Base-by-base conservation (phyloP, 2,113 vertebrate genomes). In the Hippopotamus amphibius region DNA sequence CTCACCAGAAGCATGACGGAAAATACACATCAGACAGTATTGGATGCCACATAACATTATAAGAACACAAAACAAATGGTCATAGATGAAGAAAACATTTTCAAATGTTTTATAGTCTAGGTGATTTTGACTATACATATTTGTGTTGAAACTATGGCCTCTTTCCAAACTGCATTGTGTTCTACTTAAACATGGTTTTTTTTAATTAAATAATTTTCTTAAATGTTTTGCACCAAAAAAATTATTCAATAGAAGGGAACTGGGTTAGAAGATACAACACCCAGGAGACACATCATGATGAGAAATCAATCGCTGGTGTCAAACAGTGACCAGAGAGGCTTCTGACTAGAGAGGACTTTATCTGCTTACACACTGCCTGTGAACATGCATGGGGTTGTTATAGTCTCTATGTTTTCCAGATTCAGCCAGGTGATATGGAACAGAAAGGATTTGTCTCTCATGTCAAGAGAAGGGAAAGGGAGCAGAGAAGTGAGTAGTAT, bases 201-300 rank as follows among this genome's bases (percentile, higher is more conserved):
- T 59, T 0, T 53, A 33, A n/a, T 69, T 2, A 94, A 85, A 79
- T 43, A 5, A 37, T 48, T 55, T 82, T 46, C 33, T 90, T 92
- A 83, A 96, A 76, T 77, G 71, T 81, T 96, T 90, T 77, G 76
- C 82, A 48, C 17, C 37, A 65, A 88, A 94, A 95, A 57, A 48
- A 30, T 84, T 46, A 43, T 59, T 88, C 87, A 22, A 30, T 21
- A 3, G 19, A 26, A 17, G 4, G 69, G 50, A n/a, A 22, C 30
- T 61, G 24, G 6, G 5, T 76, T 48, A 87, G 50, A 88, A 9
- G 72, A 63, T 22, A 48, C 41, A 90, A 85, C 88, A 19, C 63
- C 50, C 55, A 15, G 57, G 63, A 84, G 74, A 69, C 3, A n/a
- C 1, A 19, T 41, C 59, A 12, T 13, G 4, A 13, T 16, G 24